phyloP scores from a whole-genome alignment of 2,113 vertebrate species.

The Charina bottae region DNA sequence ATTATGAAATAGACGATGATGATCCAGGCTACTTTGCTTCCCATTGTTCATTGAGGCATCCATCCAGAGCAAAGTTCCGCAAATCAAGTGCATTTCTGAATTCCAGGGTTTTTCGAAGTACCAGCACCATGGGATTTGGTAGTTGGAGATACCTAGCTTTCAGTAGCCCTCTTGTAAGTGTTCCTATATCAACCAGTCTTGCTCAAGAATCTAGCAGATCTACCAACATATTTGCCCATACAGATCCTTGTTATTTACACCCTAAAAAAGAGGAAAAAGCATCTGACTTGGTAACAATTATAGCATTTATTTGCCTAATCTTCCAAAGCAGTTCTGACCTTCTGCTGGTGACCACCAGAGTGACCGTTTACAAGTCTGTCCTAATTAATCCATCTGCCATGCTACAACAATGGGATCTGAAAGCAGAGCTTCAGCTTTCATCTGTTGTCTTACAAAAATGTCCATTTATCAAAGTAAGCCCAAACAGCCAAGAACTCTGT shows the following conservation, averaged over 20 bases:
- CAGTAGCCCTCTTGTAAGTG: conserved; percentile 89
- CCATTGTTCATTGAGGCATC: conserved; percentile 55
- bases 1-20: conserved; percentile 61
- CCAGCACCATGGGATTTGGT: conserved; percentile 51
- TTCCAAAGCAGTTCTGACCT: too few relatives aligned
- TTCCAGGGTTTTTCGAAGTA: conserved; percentile 68
- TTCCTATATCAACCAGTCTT: background rate
- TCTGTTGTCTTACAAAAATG: too few relatives aligned
- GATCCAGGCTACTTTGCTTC: conserved; percentile 32
- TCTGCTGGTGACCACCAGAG: background rate
- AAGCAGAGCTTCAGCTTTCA: too few relatives aligned
- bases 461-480: too few relatives aligned
- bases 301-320: too few relatives aligned
- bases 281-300: background rate
- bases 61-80: conserved; percentile 59
- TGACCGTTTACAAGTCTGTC: background rate
- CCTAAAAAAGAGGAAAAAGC: background rate
- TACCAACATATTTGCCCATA: background rate
- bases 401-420: too few relatives aligned
- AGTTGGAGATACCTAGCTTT: conserved; percentile 77
- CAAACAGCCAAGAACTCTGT: too few relatives aligned
- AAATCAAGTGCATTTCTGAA: conserved; percentile 68
- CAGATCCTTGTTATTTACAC: background rate
- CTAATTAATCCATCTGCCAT: background rate
- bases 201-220: too few relatives aligned